Conservation (phyloP, 2,888 invertebrate genomes). For the Meiosimyza decipiens region DNA sequence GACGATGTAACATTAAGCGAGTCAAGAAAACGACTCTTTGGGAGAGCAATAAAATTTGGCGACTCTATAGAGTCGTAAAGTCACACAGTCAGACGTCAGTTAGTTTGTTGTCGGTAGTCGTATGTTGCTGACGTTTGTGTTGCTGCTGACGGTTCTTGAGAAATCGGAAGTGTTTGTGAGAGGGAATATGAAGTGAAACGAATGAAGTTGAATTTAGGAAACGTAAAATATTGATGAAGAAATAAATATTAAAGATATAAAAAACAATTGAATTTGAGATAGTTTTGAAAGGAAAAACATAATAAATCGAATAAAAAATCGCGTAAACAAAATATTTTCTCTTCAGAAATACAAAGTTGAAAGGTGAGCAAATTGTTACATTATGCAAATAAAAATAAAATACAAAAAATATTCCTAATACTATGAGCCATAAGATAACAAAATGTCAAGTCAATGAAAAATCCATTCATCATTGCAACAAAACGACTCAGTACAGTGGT, state of each 20-base stretch:
- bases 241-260: no score
- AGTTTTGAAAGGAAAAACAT: neutral
- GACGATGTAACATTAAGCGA: neutral
- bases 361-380: neutral
- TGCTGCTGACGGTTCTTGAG: conserved; percentile 36
- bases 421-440: neutral
- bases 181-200: no score
- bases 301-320: neutral
- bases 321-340: no score
- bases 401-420: neutral
- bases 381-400: neutral
- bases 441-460: conserved; percentile 15
- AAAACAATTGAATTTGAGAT: no score
- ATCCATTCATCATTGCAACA: conserved; percentile 5
- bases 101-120: conserved; percentile 12
- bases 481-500: conserved; percentile 10
- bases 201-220: no score
- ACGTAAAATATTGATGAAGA: no score
- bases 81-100: neutral
- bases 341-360: neutral
- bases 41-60: conserved; percentile 2
- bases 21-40: conserved; percentile 5
- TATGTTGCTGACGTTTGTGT: conserved; percentile 41
- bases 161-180: no score
- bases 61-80: neutral